A percentile compares a stretch with the other conserved stretches of the same genome.
These are phyloP conservation scores for Allacma fusca DNA, from an alignment of 2,888 invertebrate genomes.

Conservation along the genomic window DNA sequence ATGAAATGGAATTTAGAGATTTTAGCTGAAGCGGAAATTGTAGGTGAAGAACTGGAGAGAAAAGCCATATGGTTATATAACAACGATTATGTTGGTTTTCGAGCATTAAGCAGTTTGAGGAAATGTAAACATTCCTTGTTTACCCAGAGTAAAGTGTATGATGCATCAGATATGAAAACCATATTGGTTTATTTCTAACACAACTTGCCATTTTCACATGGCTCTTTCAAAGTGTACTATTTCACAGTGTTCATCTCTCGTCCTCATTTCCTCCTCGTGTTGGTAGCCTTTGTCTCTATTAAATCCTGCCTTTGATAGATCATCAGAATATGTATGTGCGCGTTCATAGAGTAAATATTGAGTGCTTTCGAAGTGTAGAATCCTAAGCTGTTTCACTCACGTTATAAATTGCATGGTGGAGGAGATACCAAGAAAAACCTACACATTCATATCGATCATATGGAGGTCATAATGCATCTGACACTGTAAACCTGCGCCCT, in stretches of 20 bases:
- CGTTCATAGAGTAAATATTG: no score
- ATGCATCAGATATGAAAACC: not conserved
- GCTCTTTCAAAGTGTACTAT: no score
- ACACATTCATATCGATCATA: no score
- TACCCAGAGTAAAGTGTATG: conserved; percentile 23
- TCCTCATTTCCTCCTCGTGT: not conserved
- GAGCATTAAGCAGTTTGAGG: conserved; percentile 16
- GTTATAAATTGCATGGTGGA: no score
- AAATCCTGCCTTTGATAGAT: no score
- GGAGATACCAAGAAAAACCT: no score
- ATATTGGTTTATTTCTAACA: not conserved
- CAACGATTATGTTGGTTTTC: not conserved
- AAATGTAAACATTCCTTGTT: conserved; percentile 36
- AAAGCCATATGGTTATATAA: conserved; percentile 24
- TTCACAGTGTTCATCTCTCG: no score
- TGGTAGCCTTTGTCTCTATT: not conserved
- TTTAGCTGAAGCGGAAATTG: not conserved
- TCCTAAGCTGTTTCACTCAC: no score
- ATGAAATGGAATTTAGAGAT: conserved; percentile 21
- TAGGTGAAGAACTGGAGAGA: conserved; percentile 27
- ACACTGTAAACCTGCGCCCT: no score
- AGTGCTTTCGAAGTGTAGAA: no score
- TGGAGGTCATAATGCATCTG: no score
- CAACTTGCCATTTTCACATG: conserved; percentile 5
- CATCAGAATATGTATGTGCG: no score